Base-by-base conservation (phyloP, 2,888 invertebrate species). In the Athalia rosae region DNA sequence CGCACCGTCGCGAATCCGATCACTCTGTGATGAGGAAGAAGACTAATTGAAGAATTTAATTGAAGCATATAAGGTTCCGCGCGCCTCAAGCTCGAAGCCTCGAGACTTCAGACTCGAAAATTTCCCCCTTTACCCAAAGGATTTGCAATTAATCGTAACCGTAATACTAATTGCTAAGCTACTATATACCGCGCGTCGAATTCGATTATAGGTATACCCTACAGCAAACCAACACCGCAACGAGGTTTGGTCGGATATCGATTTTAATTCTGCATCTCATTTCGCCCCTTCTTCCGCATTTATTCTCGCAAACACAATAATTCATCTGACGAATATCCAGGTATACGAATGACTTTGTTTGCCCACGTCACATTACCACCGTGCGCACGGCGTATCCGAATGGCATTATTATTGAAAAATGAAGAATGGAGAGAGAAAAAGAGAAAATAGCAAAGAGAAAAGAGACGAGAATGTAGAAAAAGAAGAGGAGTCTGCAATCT, bases 21-120 rank as follows among this genome's bases (percentile, higher is more conserved):
- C 8, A 11, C 67, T 28, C 28, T 28, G 28, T 28, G 28, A 28
- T 28, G 28, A 28, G 28, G 50, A 41, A n/a, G 58, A 71, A 58
- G 71, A 71, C 58, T 71, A 71, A 71, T 71, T 71, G 71, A 71
- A 71, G 71, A 56, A 58, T 71, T 71, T 71, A 71, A 71, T 71
- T 56, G 71, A 71, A 58, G 41, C 58, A 58, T 50, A 9, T 50
- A 11, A 11, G n/a, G 5, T 58, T n/a, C 58, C 9, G 11, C n/a
- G 8, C n/a, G 9, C 28, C 28, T 28, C 28, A 28, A 28, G 28
- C 28, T 28, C 28, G 28, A 28, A 28, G 28, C 28, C 28, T 28
- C 28, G 28, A 28, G 28, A 28, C 28, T 28, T 28, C 28, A 28
- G 28, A 28, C 28, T 28, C 28, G 28, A 28, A 28, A 28, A 28